A percentile compares a stretch with the other conserved stretches of the same genome.
Evolutionary conservation across 2,888 invertebrate genomes (phyloP).

Genomic region (Teinopalpus imperialis): DNA sequence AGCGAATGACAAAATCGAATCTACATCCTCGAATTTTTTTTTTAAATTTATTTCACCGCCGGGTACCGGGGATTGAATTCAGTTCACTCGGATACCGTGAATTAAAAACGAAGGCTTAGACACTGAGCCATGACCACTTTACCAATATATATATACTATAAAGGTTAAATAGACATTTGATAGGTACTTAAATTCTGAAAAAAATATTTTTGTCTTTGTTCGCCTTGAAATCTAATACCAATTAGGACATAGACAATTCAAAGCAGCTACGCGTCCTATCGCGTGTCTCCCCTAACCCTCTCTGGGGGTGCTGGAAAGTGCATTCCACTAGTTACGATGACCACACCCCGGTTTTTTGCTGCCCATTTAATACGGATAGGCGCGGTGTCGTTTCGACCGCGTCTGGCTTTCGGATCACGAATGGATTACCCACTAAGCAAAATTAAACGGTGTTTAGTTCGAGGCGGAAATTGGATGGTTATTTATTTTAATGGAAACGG

Average conservation of each 20-base stretch:
- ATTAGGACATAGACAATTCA: neutral
- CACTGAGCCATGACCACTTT: no score
- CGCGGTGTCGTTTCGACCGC: slow-evolving; percentile 40
- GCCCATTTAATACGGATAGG: slow-evolving; percentile 47
- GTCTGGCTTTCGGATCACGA: slow-evolving; percentile 48
- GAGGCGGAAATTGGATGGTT: slow-evolving; percentile 25
- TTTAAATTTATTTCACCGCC: no score
- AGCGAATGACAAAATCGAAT: no score
- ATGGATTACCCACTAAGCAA: slow-evolving; percentile 63
- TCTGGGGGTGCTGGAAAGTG: neutral
- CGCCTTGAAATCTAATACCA: no score
- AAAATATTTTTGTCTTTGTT: no score
- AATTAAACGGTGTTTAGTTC: slow-evolving; percentile 42
- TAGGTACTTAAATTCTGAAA: no score
- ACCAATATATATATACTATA: no score
- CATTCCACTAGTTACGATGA: slow-evolving; percentile 1
- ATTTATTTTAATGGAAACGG: slow-evolving; percentile 22
- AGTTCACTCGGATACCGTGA: no score
- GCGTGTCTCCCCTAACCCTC: neutral
- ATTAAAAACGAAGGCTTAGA: no score
- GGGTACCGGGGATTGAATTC: no score
- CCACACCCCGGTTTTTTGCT: slow-evolving; percentile 19
- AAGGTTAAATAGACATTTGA: no score
- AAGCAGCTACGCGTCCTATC: neutral
- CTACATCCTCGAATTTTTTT: no score